Base-by-base conservation (phyloP, 2,888 invertebrate species). In the Uropetala carovei region DNA sequence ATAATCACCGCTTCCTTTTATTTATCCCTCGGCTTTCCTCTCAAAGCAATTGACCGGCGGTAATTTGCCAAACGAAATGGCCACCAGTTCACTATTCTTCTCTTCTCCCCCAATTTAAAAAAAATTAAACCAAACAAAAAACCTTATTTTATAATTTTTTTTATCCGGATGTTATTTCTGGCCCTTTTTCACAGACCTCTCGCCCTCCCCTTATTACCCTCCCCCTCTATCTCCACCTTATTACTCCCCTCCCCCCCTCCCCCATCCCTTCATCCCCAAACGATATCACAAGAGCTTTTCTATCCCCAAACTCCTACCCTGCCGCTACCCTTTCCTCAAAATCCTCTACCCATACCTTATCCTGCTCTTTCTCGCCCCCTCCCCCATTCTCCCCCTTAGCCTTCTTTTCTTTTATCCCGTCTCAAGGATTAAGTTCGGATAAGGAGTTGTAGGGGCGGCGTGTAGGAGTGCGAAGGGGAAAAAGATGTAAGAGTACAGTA, bases 51-150 rank as follows among this genome's bases (percentile, higher is more conserved):
- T 89, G 89, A 89, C 89, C 89, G 56, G 43, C 64, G 64, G 64
- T 89, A 89, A 89, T 89, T 89, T 89, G 89, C 64, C 64, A 22
- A 89, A 89, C 64, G 64, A 89, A 64, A 89, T 89, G 89, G 64
- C 89, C 89, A 89, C 30, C 89, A 13, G 58, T 18, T 64, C n/a
- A 43, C 57, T 57, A n/a, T 14, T 83, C 85, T 14, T 58, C 22
- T 58, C 85, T n/a, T 85, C 85, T 57, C 22, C 30, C 59, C n/a
- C 27, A 0, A 14, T 13, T 4, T 16, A 9, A 85, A 58, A 27
- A 27, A 14, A 27, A 85, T 22, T 58, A 56, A 58, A 57, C 16
- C 16, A n/a, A n/a, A 58, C 22, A n/a, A 84, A 13, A 58, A 83
- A 83, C 60, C 30, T 18, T 30, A n/a, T 27, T 64, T 43, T 43